Evolutionary conservation across 2,113 vertebrate genomes (phyloP).

Genomic region (Prolemur simus): DNA sequence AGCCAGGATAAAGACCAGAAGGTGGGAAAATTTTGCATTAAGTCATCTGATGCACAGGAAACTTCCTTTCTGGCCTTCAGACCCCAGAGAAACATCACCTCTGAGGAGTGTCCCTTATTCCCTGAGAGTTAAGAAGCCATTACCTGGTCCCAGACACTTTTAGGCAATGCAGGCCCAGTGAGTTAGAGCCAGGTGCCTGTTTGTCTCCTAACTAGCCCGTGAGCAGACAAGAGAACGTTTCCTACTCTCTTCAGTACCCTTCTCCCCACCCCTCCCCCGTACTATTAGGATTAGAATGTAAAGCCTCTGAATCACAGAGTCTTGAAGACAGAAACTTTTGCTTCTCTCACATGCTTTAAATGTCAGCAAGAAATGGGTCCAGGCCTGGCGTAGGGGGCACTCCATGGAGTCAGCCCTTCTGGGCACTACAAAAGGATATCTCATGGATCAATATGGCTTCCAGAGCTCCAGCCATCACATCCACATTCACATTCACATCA

Average conservation of each 20-base stretch:
- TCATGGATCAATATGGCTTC: background rate
- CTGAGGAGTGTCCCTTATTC: background rate
- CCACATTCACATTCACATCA: background rate
- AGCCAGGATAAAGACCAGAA: too few species aligned
- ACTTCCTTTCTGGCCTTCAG: background rate
- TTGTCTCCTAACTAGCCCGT: background rate
- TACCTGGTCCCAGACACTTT: too few species aligned
- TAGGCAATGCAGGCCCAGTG: accelerated
- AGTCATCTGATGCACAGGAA: background rate
- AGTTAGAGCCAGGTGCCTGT: background rate
- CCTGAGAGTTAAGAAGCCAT: background rate
- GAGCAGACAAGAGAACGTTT: background rate
- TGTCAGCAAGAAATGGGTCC: background rate
- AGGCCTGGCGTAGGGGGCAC: too few species aligned
- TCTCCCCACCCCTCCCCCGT: too few species aligned
- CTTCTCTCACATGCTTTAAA: background rate
- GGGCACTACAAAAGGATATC: background rate
- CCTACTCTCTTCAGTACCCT: background rate
- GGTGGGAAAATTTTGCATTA: background rate
- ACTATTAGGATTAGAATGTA: background rate
- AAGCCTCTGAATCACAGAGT: background rate
- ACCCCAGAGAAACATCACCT: background rate
- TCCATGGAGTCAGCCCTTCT: background rate
- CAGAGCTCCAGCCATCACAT: background rate
- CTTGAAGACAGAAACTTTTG: background rate